Conservation (phyloP, 2,113 vertebrate species). For the Cacatua alba region DNA sequence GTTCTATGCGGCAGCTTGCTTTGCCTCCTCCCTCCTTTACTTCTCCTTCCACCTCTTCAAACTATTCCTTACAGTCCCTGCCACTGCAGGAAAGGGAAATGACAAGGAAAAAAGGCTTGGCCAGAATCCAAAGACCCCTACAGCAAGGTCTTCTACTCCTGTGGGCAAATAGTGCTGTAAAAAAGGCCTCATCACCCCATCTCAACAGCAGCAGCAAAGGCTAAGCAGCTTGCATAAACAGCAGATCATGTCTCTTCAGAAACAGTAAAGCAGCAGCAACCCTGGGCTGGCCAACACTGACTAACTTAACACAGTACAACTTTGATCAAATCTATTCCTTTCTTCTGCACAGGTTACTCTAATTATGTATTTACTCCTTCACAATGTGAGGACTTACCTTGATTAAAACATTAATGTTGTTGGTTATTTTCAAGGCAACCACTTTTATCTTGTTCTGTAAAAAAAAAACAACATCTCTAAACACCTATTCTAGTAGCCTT, state of each 20-base stretch:
- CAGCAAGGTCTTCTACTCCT: not conserved
- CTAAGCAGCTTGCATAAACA: not conserved
- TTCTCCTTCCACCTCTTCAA: not conserved
- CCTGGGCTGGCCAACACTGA: not conserved
- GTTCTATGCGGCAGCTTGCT: not conserved
- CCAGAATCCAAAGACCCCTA: not conserved
- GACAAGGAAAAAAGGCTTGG: not conserved
- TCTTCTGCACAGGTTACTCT: not conserved
- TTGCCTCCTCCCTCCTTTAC: not conserved
- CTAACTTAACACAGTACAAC: not conserved
- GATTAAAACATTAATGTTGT: constrained; percentile 98
- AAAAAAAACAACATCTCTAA: not conserved
- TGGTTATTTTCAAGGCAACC: constrained; percentile 98
- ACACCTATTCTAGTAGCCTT: not conserved
- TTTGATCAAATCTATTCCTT: not conserved
- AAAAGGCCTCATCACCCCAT: not conserved
- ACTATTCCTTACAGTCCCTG: not conserved
- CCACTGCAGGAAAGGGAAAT: not conserved
- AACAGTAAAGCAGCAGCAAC: not conserved
- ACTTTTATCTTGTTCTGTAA: constrained; percentile 99
- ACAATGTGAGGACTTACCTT: constrained; percentile 81
- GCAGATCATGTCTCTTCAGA: not conserved
- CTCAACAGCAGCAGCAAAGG: not conserved
- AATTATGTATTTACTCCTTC: not conserved
- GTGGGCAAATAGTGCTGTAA: not conserved